A percentile compares a stretch with the other conserved stretches of the same genome.
Evolutionary conservation across 2,888 invertebrate genomes (phyloP).

Genomic region (Odontomyia ornata): DNA sequence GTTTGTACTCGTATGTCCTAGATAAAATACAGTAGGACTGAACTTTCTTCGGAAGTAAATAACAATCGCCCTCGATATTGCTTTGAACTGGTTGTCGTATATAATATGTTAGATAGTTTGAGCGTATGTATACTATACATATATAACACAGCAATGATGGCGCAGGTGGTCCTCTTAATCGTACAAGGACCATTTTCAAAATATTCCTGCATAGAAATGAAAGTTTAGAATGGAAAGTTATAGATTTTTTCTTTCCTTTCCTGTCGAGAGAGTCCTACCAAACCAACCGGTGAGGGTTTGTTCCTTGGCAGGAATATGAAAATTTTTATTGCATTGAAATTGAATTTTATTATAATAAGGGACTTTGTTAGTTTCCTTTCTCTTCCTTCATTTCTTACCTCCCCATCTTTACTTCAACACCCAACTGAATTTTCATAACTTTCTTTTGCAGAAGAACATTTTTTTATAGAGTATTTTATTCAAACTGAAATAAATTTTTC

Average conservation of each 20-base stretch:
- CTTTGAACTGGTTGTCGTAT: background rate
- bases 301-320: background rate
- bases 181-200: background rate
- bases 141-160: background rate
- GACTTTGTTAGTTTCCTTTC: background rate
- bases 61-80: background rate
- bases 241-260: no score
- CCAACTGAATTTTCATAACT: no score
- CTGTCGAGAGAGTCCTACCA: no score
- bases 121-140: background rate
- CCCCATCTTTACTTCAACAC: no score
- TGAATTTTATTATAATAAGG: constrained; percentile 23
- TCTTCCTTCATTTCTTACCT: no score
- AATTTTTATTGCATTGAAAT: background rate
- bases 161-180: constrained; percentile 30
- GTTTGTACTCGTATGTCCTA: no score
- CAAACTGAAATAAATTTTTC: no score
- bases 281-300: no score
- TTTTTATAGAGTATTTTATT: no score
- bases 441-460: no score
- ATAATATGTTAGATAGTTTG: no score
- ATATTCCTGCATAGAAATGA: constrained; percentile 29
- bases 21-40: background rate
- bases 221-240: no score
- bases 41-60: background rate